Base-by-base conservation (phyloP, 2,797 vertebrate species). In the Megaceryle alcyon region DNA sequence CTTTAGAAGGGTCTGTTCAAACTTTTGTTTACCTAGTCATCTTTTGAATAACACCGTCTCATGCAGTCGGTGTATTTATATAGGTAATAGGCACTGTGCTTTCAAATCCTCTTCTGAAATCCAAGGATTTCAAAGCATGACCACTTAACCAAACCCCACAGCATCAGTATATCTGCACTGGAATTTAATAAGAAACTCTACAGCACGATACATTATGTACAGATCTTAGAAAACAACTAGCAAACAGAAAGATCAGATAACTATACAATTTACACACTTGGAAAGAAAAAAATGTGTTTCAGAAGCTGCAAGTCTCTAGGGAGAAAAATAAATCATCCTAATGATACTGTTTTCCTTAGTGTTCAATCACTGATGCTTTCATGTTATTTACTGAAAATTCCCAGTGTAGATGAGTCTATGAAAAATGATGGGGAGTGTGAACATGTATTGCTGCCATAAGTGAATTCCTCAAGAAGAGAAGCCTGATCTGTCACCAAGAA, bases 391-490 rank as follows among this genome's bases (percentile, higher is more conserved):
- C 43, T 69, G 73, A 91, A 88, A 95, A 81, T 44, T 81, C 82
- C 63, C 84, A 87, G 33, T 22, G 22, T 11, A 86, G 43, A 92
- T 89, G 71, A 88, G 35, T 49, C 86, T 82, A 51, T 29, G 48
- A 88, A 87, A 89, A 94, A 84, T 35, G 60, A 64, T 39, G 43
- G 51, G 39, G 82, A 96, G n/a, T 43, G 64, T 71, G 91, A 96
- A 94, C 60, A 84, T 39, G 61, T 88, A 85, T 82, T 46, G 25
- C 77, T 90, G 90, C 82, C 89, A 94, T 66, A 94, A 94, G 56
- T 71, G 53, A 94, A 95, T 92, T 95, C 87, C 85, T 91, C 73
- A 77, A 76, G 89, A 92, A 90, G 65, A 91, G 94, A 94, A 95
- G 87, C 33, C 63, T 92, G 81, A 88, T 94, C 82, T 86, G 71